Evolutionary conservation across 2,113 vertebrate species (phyloP).

Genomic region (Pica pica): DNA sequence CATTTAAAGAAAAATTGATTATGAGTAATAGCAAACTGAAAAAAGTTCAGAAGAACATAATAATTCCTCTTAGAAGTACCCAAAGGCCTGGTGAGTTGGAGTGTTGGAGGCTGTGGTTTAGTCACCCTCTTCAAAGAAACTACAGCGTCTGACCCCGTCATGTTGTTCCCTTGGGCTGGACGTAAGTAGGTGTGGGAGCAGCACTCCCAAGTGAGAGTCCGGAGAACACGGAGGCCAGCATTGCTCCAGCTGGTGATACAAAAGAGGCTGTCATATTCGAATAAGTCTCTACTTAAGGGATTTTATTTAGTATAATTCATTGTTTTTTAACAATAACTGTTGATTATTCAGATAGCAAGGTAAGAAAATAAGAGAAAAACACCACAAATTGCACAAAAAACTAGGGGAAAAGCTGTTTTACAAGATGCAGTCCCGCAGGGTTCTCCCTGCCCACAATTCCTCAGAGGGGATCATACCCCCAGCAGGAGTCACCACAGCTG

Average conservation of each 20-base stretch:
- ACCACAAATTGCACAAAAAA: not conserved
- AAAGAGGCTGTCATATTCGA: not conserved
- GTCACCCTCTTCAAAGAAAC: not conserved
- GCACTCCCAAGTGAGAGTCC: rapidly evolving
- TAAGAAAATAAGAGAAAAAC: not conserved
- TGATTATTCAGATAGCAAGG: not conserved
- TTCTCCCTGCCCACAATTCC: not conserved
- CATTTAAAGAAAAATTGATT: not conserved
- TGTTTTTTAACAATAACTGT: not conserved
- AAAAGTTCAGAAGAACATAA: not conserved
- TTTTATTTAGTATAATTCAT: not conserved
- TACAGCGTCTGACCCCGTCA: not conserved
- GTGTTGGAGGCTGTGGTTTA: not conserved
- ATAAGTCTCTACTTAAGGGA: not conserved
- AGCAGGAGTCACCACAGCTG: not conserved
- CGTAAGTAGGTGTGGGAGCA: rapidly evolving
- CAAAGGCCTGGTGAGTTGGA: not conserved
- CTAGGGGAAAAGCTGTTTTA: not conserved
- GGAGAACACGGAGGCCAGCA: rapidly evolving
- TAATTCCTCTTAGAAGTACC: not conserved
- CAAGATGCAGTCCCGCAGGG: not conserved
- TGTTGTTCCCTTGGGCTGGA: not conserved
- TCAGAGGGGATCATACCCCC: not conserved
- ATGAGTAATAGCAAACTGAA: not conserved
- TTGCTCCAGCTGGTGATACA: not conserved